Percentiles rank a stretch among this genome's conserved stretches.
These are phyloP conservation scores for Presbytis comata DNA, from an alignment of 2,797 vertebrate species.

Conservation along the genomic window DNA sequence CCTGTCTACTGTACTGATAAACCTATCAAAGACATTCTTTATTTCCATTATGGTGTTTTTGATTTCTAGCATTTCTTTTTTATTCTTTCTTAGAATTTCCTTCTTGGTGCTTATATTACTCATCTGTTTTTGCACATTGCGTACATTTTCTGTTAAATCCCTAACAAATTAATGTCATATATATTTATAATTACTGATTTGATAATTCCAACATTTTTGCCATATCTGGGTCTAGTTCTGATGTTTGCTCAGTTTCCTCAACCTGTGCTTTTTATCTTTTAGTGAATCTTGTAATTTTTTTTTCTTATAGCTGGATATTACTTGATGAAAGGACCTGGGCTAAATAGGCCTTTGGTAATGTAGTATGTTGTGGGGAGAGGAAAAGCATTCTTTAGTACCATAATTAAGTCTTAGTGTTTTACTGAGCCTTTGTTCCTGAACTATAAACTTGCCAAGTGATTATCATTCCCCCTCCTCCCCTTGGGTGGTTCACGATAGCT, in stretches of 20 bases:
- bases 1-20: not conserved
- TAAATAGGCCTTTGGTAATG: too few species aligned
- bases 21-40: not conserved
- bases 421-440: not conserved
- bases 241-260: not conserved
- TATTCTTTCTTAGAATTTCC: not conserved
- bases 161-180: not conserved
- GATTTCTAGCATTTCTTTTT: not conserved
- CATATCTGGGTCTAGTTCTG: not conserved
- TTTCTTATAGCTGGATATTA: not conserved
- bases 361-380: not conserved
- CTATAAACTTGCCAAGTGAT: not conserved
- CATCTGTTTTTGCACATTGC: too few species aligned
- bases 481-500: not conserved
- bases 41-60: not conserved
- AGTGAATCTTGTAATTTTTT: not conserved
- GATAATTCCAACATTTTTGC: not conserved
- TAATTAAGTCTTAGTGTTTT: not conserved
- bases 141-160: not conserved
- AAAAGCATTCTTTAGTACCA: not conserved
- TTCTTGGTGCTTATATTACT: too few species aligned
- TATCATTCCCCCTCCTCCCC: not conserved
- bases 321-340: not conserved
- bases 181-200: not conserved
- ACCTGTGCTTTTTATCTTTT: not conserved